Evolutionary conservation across 2,113 vertebrate genomes (phyloP), one percentile per base, ranked within the genome.

Genomic region (Channa argus): DNA sequence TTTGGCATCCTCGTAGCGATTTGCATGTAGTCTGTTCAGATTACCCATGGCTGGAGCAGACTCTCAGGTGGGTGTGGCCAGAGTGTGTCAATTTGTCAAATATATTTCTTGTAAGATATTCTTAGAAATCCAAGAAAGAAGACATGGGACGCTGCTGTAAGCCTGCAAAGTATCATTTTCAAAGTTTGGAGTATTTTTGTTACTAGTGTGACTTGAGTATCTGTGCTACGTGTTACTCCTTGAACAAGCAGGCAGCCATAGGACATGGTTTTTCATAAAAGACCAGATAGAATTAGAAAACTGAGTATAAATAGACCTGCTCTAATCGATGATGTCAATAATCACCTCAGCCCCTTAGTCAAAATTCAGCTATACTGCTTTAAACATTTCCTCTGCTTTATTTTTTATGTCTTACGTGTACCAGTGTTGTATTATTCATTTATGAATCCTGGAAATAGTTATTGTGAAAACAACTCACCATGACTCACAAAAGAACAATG

Each of bases 11-110:
- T 90, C 80, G 83, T 95, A 91, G 84, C 82, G 81, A 92, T 93
- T 92, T 92, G 88, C 93, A 94, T 94, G 92, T 93, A 79, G 85
- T 90, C 90, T 90, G 10, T 87, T 91, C 87, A 91, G 90, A 93
- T 89, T 91, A 77, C 81, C 87, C 65, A 58, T 81, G 86, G 87
- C 87, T 56, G 93, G 87, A 94, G 77, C 77, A 53, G 78, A 84
- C 70, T 77, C 76, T 89, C 91, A 94, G 94, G 94, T 95, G 87
- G 93, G 94, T 93, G 86, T 84, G 88, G 76, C 49, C 72, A 53
- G 44, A 61, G 63, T 54, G 61, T 84, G 71, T 82, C 67, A 38
- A 65, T 84, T 47, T 59, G 39, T 75, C 38, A 49, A 5, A 51
- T 76, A 66, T 53, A 37, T 52, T 55, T 6, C 49, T 5, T 59